A percentile compares a stretch with the other conserved stretches of the same genome.
Conservation (phyloP, 2,797 vertebrate genomes). For the Rhodeus uyekii region DNA sequence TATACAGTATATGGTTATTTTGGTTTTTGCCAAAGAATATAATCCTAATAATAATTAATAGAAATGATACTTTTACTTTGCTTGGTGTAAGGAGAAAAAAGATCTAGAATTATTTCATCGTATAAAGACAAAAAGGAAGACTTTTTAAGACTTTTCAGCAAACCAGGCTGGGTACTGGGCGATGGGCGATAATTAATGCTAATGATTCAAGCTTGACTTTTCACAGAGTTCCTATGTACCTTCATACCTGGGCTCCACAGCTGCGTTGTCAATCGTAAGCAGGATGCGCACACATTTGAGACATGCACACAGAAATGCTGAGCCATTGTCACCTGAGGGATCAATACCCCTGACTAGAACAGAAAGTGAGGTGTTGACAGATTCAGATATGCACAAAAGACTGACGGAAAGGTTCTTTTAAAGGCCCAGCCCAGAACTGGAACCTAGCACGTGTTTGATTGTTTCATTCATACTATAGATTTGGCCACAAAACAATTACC, state of each 20-base stretch:
- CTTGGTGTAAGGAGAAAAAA: neutral
- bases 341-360: slow-evolving; percentile 49
- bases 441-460: slow-evolving; percentile 52
- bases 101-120: neutral
- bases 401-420: slow-evolving; percentile 42
- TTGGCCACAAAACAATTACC: slow-evolving; percentile 53
- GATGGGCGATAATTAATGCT: slow-evolving; percentile 1
- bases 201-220: neutral
- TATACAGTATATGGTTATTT: neutral
- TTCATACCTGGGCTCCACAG: neutral
- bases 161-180: neutral
- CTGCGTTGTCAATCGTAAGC: neutral
- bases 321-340: slow-evolving; percentile 31
- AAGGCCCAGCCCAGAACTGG: slow-evolving; percentile 34
- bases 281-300: slow-evolving; percentile 1
- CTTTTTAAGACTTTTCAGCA: neutral
- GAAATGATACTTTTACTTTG: neutral
- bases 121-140: neutral
- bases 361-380: slow-evolving; percentile 47
- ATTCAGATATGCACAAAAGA: slow-evolving; percentile 39
- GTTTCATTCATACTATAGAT: slow-evolving; percentile 60
- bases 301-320: slow-evolving; percentile 42
- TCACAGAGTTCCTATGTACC: neutral
- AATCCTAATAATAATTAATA: neutral
- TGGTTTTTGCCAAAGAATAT: neutral